Percentiles rank a stretch among this genome's conserved stretches.
Conservation (phyloP, 2,888 invertebrate genomes). For the Mactromeris polynyma region DNA sequence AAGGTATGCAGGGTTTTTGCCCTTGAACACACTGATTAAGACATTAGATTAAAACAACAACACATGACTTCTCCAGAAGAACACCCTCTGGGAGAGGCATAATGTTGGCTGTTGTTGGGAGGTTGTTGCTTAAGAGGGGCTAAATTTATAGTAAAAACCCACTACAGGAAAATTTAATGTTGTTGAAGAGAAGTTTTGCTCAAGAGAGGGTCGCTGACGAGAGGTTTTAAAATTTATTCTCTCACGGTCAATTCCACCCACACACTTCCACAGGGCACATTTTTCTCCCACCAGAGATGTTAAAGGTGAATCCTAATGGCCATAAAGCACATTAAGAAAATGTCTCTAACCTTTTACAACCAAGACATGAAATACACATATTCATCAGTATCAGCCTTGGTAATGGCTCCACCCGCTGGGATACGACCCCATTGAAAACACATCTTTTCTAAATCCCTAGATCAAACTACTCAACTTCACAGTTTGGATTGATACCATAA, state of each 20-base stretch:
- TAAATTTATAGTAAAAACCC: no score
- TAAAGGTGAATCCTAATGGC: slow-evolving; percentile 24
- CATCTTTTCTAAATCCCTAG: slow-evolving; percentile 15
- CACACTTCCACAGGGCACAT: not conserved
- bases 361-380: slow-evolving; percentile 28
- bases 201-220: no score
- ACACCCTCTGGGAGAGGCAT: no score
- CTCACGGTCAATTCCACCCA: not conserved
- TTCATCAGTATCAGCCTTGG: slow-evolving; percentile 12
- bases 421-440: slow-evolving; percentile 49
- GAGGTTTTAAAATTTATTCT: not conserved
- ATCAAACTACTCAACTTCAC: not conserved
- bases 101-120: no score
- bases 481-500: not conserved
- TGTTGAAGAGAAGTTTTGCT: no score
- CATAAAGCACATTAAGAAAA: slow-evolving; percentile 32
- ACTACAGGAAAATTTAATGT: no score
- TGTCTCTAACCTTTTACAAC: slow-evolving; percentile 9
- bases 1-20: no score
- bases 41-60: no score
- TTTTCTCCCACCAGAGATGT: not conserved
- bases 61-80: no score
- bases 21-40: no score
- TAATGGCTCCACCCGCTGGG: slow-evolving; percentile 33
- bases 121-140: no score